Evolutionary conservation across 2,113 vertebrate species (phyloP).

Genomic region (Pseudonaja textilis): DNA sequence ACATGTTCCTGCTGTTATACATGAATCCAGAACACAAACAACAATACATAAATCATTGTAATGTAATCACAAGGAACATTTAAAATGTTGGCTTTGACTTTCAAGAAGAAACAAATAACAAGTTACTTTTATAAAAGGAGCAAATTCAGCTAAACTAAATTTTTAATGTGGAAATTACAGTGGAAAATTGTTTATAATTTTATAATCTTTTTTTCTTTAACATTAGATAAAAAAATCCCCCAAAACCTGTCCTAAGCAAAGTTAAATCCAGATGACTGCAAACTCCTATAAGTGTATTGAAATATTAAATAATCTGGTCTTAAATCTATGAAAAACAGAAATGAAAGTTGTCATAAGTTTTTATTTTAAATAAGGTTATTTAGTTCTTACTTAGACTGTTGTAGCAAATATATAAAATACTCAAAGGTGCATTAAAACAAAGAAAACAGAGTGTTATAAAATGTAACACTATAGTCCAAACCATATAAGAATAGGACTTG

Average conservation of each 20-base stretch:
- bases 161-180: not conserved
- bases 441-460: not conserved
- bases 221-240: not conserved
- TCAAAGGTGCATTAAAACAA: not conserved
- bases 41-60: conserved; percentile 32
- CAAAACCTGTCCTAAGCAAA: not conserved
- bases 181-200: not conserved
- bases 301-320: not conserved
- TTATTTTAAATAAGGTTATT: not conserved
- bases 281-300: not conserved
- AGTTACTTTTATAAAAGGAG: too few species aligned
- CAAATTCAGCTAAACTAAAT: not conserved
- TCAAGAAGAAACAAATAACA: not conserved
- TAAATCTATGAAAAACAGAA: not conserved
- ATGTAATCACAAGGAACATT: conserved; percentile 33
- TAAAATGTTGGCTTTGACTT: conserved; percentile 14
- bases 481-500: not conserved
- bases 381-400: not conserved
- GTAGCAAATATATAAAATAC: not conserved
- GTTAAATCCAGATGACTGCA: not conserved
- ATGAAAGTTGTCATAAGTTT: not conserved
- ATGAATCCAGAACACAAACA: conserved; percentile 31
- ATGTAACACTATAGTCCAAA: not conserved
- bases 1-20: conserved; percentile 23
- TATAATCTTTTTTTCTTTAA: conserved; percentile 4